Evolutionary conservation across 2,113 vertebrate species (phyloP).

Genomic region (Melanerpes formicivorus): DNA sequence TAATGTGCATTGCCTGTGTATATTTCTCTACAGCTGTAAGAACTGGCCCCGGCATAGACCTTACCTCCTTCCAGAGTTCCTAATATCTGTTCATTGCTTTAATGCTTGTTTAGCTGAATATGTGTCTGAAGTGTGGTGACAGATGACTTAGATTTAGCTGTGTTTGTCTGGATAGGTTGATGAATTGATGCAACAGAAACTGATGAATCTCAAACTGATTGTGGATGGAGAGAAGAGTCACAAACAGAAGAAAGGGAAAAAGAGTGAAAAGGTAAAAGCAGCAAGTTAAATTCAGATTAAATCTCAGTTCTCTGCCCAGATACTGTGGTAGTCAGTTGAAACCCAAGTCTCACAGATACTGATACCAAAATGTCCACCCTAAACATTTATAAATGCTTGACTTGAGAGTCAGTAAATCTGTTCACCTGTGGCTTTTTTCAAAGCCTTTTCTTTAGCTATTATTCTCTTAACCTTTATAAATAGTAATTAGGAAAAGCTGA

Average conservation of each 20-base stretch:
- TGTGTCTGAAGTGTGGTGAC: neutral
- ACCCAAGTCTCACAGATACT: neutral
- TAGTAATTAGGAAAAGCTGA: neutral
- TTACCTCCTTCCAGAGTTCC: neutral
- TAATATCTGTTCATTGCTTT: neutral
- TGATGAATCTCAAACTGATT: constrained; percentile 77
- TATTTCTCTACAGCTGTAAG: neutral
- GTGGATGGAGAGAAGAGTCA: constrained; percentile 76
- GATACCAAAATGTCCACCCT: neutral
- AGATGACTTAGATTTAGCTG: neutral
- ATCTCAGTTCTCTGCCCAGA: neutral
- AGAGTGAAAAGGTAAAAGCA: constrained; percentile 50
- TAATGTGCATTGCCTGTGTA: neutral
- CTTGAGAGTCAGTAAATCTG: neutral
- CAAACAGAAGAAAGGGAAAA: constrained; percentile 54
- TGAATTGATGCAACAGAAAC: constrained; percentile 83
- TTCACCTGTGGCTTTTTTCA: neutral
- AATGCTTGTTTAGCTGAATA: neutral
- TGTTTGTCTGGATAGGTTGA: constrained; percentile 78
- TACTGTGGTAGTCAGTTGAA: neutral
- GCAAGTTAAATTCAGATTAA: neutral
- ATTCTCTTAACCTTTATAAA: neutral
- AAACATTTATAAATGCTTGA: neutral
- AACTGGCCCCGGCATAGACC: neutral
- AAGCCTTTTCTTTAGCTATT: neutral